These are phyloP conservation scores for Coelopa pilipes DNA, from an alignment of 2,888 invertebrate species.

Conservation along the genomic window DNA sequence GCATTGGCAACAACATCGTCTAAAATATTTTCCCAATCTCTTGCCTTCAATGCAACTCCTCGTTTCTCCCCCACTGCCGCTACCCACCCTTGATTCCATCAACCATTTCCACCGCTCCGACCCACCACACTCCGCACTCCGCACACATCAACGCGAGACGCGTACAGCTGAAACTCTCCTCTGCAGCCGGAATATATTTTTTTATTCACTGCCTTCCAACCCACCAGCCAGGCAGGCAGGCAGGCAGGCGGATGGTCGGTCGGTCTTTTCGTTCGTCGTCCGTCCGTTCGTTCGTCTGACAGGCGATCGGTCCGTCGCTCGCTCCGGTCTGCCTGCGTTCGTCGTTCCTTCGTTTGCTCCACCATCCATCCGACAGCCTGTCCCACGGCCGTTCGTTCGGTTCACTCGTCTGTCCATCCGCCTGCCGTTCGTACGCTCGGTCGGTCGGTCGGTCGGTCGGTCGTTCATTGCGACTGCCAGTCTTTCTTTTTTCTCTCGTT, in stretches of 20 bases:
- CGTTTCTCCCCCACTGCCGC: no score
- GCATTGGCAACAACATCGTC: neutral
- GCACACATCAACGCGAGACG: neutral
- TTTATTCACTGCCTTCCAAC: constrained; percentile 33
- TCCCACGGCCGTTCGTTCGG: neutral
- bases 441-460: constrained; percentile 27
- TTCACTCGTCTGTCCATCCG: constrained; percentile 24
- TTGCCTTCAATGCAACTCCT: constrained; percentile 26
- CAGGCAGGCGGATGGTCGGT: constrained; percentile 8
- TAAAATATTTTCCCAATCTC: constrained; percentile 16
- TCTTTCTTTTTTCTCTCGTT: constrained; percentile 42
- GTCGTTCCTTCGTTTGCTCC: constrained; percentile 32
- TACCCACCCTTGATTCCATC: no score
- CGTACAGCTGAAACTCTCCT: constrained; percentile 39
- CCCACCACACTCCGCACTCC: neutral
- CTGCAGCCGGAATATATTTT: constrained; percentile 46
- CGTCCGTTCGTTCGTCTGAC: constrained; percentile 31
- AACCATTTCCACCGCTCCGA: no score
- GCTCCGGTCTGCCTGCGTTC: constrained; percentile 25
- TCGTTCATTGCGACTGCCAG: constrained; percentile 1
- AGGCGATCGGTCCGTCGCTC: constrained; percentile 26
- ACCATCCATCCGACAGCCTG: constrained; percentile 30
- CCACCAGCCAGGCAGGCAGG: no score
- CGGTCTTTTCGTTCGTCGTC: constrained; percentile 14
- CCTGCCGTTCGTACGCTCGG: constrained; percentile 12